These are phyloP conservation scores for Himalopsyche phryganea DNA, from an alignment of 1,140 invertebrate genomes.

Conservation along the genomic window DNA sequence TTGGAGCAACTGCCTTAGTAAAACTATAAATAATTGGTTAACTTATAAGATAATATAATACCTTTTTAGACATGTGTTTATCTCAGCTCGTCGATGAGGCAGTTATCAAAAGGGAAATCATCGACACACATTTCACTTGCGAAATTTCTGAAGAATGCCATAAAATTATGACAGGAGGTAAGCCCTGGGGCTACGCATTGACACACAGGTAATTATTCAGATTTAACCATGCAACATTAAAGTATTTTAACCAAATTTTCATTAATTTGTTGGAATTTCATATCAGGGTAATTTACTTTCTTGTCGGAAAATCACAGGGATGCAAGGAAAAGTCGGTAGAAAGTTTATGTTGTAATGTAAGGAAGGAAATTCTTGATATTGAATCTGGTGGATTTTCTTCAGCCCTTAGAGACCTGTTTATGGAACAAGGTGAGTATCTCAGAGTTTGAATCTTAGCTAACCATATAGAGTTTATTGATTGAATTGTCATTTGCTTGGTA, in stretches of 20 bases:
- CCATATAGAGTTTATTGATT: too few species aligned
- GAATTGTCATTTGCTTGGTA: too few species aligned
- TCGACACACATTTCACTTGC: background rate
- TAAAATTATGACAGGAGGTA: conserved; percentile 7
- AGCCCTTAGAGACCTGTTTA: conserved; percentile 15
- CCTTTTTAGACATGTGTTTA: conserved; percentile 26
- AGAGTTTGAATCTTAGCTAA: too few species aligned
- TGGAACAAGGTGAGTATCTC: conserved; percentile 23
- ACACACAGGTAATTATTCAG: conserved; percentile 23
- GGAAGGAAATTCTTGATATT: conserved; percentile 7
- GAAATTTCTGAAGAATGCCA: conserved; percentile 8
- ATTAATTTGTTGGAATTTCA: too few species aligned
- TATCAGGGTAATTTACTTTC: conserved; percentile 19
- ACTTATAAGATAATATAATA: too few species aligned
- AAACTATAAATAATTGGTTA: too few species aligned
- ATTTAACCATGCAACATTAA: too few species aligned
- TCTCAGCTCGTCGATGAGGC: conserved; percentile 15
- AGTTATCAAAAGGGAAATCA: background rate
- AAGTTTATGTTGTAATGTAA: conserved; percentile 16
- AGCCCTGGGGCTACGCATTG: conserved; percentile 12
- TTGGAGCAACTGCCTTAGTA: too few species aligned
- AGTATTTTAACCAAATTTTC: too few species aligned
- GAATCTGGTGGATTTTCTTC: conserved; percentile 8
- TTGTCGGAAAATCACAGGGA: conserved; percentile 9
- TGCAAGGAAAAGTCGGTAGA: conserved; percentile 6